phyloP scores from a whole-genome alignment of 2,888 invertebrate species.

The Limnephilus marmoratus region DNA sequence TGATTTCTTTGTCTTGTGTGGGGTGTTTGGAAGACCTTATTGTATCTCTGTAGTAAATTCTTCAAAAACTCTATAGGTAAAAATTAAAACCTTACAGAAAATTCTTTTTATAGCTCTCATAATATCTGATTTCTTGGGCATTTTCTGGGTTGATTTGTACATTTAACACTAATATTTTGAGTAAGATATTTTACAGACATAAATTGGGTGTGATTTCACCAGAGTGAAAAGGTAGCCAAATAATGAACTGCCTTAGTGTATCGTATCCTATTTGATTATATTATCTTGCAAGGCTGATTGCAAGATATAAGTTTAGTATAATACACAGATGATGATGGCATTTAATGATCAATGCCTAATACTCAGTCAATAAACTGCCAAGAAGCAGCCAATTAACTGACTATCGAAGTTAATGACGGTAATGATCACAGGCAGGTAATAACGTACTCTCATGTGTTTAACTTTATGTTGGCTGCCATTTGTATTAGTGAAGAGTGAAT shows the following conservation, averaged over 20 bases:
- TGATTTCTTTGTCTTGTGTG: too few species aligned
- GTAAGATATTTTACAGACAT: too few species aligned
- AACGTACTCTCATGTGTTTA: background rate
- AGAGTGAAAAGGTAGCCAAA: background rate
- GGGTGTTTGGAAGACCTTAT: too few species aligned
- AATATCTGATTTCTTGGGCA: too few species aligned
- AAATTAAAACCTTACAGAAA: too few species aligned
- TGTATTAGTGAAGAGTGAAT: background rate
- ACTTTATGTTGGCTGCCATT: background rate
- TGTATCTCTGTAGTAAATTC: too few species aligned
- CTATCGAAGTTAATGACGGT: constrained; percentile 13
- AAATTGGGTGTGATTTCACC: background rate
- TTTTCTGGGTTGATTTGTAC: too few species aligned
- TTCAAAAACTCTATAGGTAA: too few species aligned
- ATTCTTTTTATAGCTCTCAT: too few species aligned
- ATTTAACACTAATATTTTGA: too few species aligned
- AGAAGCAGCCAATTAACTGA: constrained; percentile 36
- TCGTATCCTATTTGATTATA: background rate
- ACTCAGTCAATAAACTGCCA: constrained; percentile 36
- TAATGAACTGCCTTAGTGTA: background rate
- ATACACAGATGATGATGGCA: constrained; percentile 10
- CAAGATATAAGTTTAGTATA: constrained; percentile 15
- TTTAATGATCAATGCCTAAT: background rate
- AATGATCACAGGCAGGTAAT: constrained; percentile 14
- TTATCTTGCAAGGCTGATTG: constrained; percentile 12